Evolutionary conservation across 2,888 invertebrate species (phyloP).

Genomic region (Hyposoter didymator): DNA sequence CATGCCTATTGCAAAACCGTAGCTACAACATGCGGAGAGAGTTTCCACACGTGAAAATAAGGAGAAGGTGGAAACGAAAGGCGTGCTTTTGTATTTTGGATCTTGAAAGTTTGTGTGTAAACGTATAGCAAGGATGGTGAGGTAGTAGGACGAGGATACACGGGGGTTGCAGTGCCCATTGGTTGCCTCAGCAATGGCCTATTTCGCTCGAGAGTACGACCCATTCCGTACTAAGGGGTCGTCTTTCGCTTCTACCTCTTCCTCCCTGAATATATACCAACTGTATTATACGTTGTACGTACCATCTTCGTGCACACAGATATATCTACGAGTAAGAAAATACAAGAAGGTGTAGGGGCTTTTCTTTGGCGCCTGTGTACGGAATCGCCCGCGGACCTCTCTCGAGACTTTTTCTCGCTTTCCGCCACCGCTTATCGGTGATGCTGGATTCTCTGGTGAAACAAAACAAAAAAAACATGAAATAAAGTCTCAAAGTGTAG

Average conservation of each 20-base stretch:
- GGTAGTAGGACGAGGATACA: slow-evolving; percentile 55
- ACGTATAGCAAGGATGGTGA: slow-evolving; percentile 25
- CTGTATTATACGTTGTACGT: slow-evolving; percentile 32
- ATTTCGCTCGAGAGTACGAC: slow-evolving; percentile 81
- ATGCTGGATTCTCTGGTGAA: slow-evolving; percentile 3
- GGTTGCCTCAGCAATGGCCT: slow-evolving; percentile 80
- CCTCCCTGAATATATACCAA: slow-evolving; percentile 50
- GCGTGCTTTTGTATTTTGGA: slow-evolving; percentile 44
- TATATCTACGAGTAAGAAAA: slow-evolving; percentile 28
- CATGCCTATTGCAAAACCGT: slow-evolving; percentile 54
- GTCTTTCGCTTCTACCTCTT: slow-evolving; percentile 68
- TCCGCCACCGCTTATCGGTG: slow-evolving; percentile 51
- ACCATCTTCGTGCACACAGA: background rate
- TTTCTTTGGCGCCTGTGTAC: slow-evolving; percentile 24
- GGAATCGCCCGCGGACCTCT: slow-evolving; percentile 56
- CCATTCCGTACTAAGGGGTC: slow-evolving; percentile 79
- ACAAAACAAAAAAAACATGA: slow-evolving; percentile 37
- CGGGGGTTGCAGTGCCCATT: slow-evolving; percentile 77
- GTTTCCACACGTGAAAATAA: slow-evolving; percentile 38
- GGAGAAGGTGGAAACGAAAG: slow-evolving; percentile 27
- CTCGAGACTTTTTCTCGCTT: slow-evolving; percentile 51
- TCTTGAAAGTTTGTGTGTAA: slow-evolving; percentile 42
- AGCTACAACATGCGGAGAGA: slow-evolving; percentile 45
- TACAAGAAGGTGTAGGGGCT: slow-evolving; percentile 69
- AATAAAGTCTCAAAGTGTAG: slow-evolving; percentile 42